Percentiles rank a stretch among this genome's conserved stretches.
phyloP scores from a whole-genome alignment of 1,140 invertebrate genomes.

The Brachionus rubens region DNA sequence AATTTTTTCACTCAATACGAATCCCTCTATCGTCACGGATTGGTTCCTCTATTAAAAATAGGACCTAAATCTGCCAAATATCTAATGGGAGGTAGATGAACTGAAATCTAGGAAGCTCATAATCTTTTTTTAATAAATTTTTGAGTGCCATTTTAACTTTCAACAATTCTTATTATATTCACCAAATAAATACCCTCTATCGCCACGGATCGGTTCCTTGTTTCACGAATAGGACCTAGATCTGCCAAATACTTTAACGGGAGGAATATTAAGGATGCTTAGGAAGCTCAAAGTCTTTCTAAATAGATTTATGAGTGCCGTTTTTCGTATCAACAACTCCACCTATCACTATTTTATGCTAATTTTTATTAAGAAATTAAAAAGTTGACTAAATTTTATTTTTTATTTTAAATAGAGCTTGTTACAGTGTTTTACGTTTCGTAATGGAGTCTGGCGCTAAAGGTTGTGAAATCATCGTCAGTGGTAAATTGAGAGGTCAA shows the following conservation, averaged over 20 bases:
- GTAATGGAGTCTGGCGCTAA: conserved; percentile 98
- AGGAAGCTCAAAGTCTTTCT: conserved; percentile 11
- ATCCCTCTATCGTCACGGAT: conserved; percentile 27
- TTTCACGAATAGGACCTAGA: neutral
- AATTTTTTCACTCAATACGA: neutral
- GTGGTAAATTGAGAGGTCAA: conserved; percentile 95
- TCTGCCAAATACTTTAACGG: conserved; percentile 24
- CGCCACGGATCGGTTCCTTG: conserved; percentile 37
- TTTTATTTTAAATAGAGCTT: conserved; percentile 69
- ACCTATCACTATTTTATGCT: too few species aligned
- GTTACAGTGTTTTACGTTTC: conserved; percentile 96
- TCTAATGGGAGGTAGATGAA: neutral
- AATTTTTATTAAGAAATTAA: neutral
- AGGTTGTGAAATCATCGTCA: conserved; percentile 96
- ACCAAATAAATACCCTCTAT: neutral
- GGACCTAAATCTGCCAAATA: conserved; percentile 28
- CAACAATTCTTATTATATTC: neutral
- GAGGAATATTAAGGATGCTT: conserved; percentile 6
- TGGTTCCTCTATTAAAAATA: neutral
- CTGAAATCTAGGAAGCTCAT: neutral
- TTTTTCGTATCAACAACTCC: neutral
- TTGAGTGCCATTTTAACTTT: conserved; percentile 12
- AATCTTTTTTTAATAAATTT: neutral
- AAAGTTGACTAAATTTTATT: neutral
- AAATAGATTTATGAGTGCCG: neutral